These are phyloP conservation scores for Phaethon lepturus DNA, from an alignment of 2,113 vertebrate genomes.

Conservation along the genomic window DNA sequence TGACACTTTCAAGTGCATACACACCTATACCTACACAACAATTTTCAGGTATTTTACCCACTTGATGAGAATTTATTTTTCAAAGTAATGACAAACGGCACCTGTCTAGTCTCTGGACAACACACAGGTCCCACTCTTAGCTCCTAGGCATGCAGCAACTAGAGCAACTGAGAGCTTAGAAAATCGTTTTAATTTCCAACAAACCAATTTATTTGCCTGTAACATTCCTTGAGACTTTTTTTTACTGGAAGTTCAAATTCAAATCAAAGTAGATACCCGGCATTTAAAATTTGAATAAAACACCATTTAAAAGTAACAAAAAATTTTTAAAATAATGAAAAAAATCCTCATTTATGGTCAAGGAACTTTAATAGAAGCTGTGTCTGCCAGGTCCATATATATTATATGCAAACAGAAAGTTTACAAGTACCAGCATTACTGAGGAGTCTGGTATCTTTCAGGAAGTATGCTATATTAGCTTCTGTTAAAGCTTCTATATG, in stretches of 20 bases:
- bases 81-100: background rate
- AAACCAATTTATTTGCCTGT: background rate
- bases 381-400: background rate
- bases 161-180: background rate
- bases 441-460: background rate
- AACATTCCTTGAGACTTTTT: background rate
- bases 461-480: background rate
- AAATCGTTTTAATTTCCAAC: background rate
- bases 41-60: background rate
- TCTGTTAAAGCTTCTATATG: background rate
- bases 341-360: background rate
- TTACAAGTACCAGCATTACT: background rate
- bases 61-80: background rate
- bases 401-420: background rate
- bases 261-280: background rate
- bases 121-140: background rate
- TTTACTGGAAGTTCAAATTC: background rate
- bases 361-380: background rate
- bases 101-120: background rate
- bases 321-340: background rate
- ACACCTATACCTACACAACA: background rate
- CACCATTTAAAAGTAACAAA: background rate
- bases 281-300: background rate
- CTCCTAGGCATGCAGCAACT: background rate
- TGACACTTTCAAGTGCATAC: accelerated